Evolutionary conservation across 2,113 vertebrate genomes (phyloP), one percentile per base, ranked within the genome.

Genomic region (Ptychochromis oligacanthus): DNA sequence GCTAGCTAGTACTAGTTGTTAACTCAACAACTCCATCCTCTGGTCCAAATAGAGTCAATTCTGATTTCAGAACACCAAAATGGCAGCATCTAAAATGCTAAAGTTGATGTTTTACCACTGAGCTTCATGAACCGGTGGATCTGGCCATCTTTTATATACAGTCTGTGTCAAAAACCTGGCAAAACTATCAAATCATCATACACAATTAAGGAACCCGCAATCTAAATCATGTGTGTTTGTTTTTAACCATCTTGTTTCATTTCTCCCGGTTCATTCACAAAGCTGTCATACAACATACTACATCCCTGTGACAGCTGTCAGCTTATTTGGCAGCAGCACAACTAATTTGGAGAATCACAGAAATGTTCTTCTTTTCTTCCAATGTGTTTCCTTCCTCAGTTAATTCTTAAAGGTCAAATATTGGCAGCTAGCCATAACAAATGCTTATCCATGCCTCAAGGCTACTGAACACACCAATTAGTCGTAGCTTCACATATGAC

Each of bases 301-400:
- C 31, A 56, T 14, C 52, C 43, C 5, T 18, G 62, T 65, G 62
- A 43, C 43, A 4, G 38, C 17, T 38, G 38, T 46, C 62, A 65
- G 24, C 74, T 18, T 58, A 49, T 55, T 83, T 75, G 6, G n/a
- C 56, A 46, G 77, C 54, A 18, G 52, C 40, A 52, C 17, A 56
- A 62, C 54, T 58, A 34, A 52, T 18, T 49, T 67, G 46, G 40
- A 49, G 40, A 67, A 67, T 46, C 0, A 77, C 22, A 26, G 6
- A 72, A 52, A 86, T 55, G 17, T 49, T 13, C 78, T 7, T 18
- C 54, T 81, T 86, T 84, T 52, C 57, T 75, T 74, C 49, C 24
- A 36, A 11, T 38, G 40, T 40, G 14, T 76, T 77, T 79, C n/a
- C 26, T 24, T 40, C 1, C 1, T 75, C 65, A 11, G 6, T 80